These are phyloP conservation scores for Ephialtes manifestator DNA, from an alignment of 2,888 invertebrate species.

Conservation along the genomic window DNA sequence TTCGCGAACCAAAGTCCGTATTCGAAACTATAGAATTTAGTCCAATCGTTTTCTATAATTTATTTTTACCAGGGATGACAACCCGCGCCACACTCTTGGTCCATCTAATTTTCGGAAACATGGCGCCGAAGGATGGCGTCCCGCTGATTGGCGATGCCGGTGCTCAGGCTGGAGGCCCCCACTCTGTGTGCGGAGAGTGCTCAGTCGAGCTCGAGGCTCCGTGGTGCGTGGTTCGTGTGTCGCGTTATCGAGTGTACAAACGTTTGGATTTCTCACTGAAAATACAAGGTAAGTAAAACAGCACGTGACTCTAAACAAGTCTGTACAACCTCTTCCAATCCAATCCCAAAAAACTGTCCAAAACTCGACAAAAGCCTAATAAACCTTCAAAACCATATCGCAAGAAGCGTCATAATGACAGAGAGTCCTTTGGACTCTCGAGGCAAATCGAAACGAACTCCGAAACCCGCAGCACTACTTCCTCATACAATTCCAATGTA, in stretches of 20 bases:
- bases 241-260: constrained; percentile 71
- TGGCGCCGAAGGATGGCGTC: constrained; percentile 54
- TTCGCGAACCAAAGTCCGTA: too few species aligned
- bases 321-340: neutral
- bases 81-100: neutral
- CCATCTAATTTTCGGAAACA: constrained; percentile 34
- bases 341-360: too few species aligned
- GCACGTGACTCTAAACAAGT: constrained; percentile 28
- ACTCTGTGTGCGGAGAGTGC: constrained; percentile 32
- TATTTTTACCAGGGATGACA: too few species aligned
- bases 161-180: constrained; percentile 60
- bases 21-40: too few species aligned
- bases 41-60: too few species aligned
- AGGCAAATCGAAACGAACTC: neutral
- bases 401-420: too few species aligned
- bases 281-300: constrained; percentile 76
- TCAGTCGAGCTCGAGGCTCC: constrained; percentile 81
- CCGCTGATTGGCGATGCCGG: constrained; percentile 53
- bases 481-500: neutral
- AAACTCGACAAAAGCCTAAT: too few species aligned
- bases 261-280: constrained; percentile 74
- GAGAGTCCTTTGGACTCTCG: neutral
- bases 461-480: neutral
- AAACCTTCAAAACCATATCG: too few species aligned
- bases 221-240: constrained; percentile 73